Evolutionary conservation across 2,113 vertebrate species (phyloP).

Genomic region (Barnardius zonarius): DNA sequence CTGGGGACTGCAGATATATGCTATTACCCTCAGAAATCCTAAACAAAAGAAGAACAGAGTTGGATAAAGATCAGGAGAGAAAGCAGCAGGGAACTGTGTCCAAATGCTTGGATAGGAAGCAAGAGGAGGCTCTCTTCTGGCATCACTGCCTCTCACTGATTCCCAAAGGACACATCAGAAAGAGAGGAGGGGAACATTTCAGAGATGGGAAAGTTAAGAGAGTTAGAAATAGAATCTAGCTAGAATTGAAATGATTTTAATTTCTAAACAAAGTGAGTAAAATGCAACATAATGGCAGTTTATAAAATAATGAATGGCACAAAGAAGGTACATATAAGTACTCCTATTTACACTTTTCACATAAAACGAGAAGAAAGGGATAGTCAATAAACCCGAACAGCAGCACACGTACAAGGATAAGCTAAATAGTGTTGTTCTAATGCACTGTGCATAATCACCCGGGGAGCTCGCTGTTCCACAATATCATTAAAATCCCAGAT

Average conservation of each 20-base stretch:
- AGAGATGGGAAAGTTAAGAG: not conserved
- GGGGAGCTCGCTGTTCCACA: not conserved
- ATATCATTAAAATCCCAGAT: not conserved
- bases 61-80: not conserved
- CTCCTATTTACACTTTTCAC: conserved; percentile 12
- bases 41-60: not conserved
- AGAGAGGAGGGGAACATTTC: not conserved
- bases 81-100: not conserved
- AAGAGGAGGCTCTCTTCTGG: not conserved
- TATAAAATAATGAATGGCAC: conserved; percentile 1
- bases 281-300: not conserved
- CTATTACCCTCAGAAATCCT: not conserved
- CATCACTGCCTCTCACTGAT: not conserved
- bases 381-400: conserved; percentile 11
- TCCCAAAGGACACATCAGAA: not conserved
- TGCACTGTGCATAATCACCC: not conserved
- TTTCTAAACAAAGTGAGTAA: conserved; percentile 20
- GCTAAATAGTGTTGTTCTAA: not conserved
- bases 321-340: not conserved
- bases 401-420: not conserved
- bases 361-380: conserved; percentile 43
- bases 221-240: not conserved
- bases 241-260: conserved; percentile 31
- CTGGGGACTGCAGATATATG: not conserved
- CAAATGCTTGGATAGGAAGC: not conserved